A percentile compares a stretch with the other conserved stretches of the same genome.
Conservation (phyloP, 2,888 invertebrate genomes). For the Andrena minutula region DNA sequence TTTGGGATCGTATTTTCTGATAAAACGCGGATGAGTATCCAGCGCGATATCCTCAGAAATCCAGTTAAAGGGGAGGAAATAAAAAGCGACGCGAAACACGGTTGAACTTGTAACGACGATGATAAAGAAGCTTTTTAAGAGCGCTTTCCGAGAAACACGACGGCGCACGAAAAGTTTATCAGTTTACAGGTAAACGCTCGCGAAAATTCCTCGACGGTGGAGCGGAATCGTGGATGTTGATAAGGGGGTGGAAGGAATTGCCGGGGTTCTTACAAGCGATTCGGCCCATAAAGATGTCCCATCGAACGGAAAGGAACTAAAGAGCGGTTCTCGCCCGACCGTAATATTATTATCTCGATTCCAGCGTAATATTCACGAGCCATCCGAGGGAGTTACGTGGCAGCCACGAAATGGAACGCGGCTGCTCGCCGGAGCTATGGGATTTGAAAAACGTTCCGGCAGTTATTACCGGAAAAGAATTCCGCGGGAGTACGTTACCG, state of each 20-base stretch:
- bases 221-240: slow-evolving; percentile 8
- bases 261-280: slow-evolving; percentile 16
- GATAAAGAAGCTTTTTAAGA: slow-evolving; percentile 19
- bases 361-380: slow-evolving; percentile 63
- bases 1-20: slow-evolving; percentile 34
- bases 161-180: not conserved
- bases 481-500: slow-evolving; percentile 62
- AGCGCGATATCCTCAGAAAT: not conserved
- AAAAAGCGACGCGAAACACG: not conserved
- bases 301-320: slow-evolving; percentile 10
- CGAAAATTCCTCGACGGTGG: not conserved
- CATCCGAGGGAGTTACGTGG: slow-evolving; percentile 57
- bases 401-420: slow-evolving; percentile 67
- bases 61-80: not conserved
- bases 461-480: slow-evolving; percentile 73
- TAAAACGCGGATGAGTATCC: slow-evolving; percentile 8
- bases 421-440: slow-evolving; percentile 50
- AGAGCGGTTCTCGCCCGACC: slow-evolving; percentile 17
- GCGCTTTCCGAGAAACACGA: not conserved
- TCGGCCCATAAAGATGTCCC: slow-evolving; percentile 49
- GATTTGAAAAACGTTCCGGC: slow-evolving; percentile 71
- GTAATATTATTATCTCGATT: slow-evolving; percentile 66
- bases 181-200: not conserved
- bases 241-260: slow-evolving; percentile 18
- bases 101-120: not conserved